Conservation (phyloP, 2,797 vertebrate genomes). For the Momotus momota region DNA sequence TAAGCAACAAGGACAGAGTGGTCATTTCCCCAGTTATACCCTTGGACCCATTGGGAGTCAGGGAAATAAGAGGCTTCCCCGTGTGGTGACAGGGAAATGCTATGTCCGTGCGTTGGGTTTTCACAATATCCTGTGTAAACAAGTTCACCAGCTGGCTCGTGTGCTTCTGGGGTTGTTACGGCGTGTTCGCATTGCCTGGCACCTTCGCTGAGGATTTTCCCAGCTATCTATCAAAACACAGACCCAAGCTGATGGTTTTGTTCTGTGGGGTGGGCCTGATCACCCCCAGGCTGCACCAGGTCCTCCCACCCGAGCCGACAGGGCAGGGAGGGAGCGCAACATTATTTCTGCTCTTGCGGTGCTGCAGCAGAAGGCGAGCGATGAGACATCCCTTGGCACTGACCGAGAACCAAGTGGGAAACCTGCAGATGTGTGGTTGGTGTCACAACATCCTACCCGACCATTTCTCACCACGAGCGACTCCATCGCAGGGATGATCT, state of each 20-base stretch:
- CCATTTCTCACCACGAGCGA: neutral
- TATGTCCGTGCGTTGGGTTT: neutral
- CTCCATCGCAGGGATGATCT: neutral
- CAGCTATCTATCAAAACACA: neutral
- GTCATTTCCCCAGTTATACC: neutral
- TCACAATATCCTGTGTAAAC: rapidly evolving
- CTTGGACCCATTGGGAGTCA: neutral
- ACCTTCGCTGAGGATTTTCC: neutral
- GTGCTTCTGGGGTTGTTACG: neutral
- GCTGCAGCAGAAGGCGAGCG: neutral
- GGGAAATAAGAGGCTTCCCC: neutral
- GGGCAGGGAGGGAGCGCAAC: neutral
- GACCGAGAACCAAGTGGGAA: neutral
- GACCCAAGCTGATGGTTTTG: neutral
- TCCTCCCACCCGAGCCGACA: neutral
- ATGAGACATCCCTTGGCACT: conserved; percentile 8
- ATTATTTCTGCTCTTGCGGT: neutral
- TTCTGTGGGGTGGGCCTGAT: neutral
- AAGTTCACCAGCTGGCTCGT: neutral
- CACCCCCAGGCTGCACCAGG: neutral
- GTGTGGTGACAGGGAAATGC: neutral
- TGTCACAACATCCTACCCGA: neutral
- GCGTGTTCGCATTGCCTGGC: neutral
- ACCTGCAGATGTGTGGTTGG: conserved; percentile 41
- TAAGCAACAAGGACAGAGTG: neutral